Evolutionary conservation across 2,888 invertebrate genomes (phyloP).

Genomic region (Hirtodrosophila duncani): DNA sequence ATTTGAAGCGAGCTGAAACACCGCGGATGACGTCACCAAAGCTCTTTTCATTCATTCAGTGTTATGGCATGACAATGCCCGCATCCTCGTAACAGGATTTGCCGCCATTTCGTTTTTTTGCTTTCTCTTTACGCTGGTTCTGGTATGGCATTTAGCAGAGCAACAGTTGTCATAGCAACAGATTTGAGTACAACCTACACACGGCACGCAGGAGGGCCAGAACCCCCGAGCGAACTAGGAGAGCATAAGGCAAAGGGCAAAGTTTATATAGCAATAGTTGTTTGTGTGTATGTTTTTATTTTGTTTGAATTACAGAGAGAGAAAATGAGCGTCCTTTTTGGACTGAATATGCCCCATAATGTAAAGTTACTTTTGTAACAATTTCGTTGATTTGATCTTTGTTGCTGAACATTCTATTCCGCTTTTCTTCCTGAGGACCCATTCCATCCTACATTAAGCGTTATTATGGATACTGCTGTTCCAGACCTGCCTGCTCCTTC

Average conservation of each 20-base stretch:
- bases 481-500: no score
- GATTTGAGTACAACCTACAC: conserved; percentile 44
- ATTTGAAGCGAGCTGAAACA: neutral
- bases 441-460: no score
- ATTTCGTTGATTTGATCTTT: no score
- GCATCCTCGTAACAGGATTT: conserved; percentile 18
- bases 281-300: conserved; percentile 5
- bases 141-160: conserved; percentile 29
- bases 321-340: no score
- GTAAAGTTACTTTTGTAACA: no score
- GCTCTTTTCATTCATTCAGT: conserved; percentile 58
- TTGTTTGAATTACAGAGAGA: no score
- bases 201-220: no score
- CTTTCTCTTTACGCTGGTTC: conserved; percentile 2
- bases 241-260: conserved; percentile 58
- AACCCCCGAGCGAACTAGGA: conserved; percentile 16
- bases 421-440: no score
- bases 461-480: no score
- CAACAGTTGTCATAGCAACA: conserved; percentile 8
- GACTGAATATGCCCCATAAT: no score
- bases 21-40: conserved; percentile 35
- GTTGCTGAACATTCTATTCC: no score
- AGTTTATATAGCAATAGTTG: no score
- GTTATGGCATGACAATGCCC: conserved; percentile 15
- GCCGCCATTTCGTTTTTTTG: conserved; percentile 36